Evolutionary conservation across 2,888 invertebrate species (phyloP).

Genomic region (Drosophila nr. fundita): DNA sequence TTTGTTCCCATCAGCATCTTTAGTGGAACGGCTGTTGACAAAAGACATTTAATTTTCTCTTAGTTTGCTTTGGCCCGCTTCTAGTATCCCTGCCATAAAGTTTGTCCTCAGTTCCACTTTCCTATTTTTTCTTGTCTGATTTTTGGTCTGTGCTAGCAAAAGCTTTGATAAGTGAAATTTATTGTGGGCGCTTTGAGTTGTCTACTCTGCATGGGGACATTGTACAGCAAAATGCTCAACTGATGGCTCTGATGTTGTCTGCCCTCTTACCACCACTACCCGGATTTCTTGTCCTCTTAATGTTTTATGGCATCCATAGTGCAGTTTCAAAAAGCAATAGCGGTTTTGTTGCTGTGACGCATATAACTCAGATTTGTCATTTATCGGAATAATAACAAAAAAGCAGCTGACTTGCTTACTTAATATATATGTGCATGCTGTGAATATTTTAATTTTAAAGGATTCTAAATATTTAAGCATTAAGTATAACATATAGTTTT

Average conservation of each 20-base stretch:
- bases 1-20: slow-evolving; percentile 51
- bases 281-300: slow-evolving; percentile 11
- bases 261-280: neutral
- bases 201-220: slow-evolving; percentile 38
- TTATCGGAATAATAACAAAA: slow-evolving; percentile 23
- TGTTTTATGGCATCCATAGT: slow-evolving; percentile 56
- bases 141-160: slow-evolving; percentile 60
- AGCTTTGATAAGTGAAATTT: slow-evolving; percentile 79
- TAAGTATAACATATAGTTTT: too few species aligned
- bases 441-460: neutral
- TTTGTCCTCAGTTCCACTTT: slow-evolving; percentile 49
- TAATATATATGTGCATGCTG: too few species aligned
- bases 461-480: neutral
- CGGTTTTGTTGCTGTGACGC: slow-evolving; percentile 21
- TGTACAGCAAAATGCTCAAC: slow-evolving; percentile 54
- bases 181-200: slow-evolving; percentile 70
- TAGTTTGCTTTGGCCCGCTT: slow-evolving; percentile 63
- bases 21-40: slow-evolving; percentile 69
- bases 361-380: slow-evolving; percentile 26
- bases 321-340: slow-evolving; percentile 50
- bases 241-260: slow-evolving; percentile 50
- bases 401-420: slow-evolving; percentile 4
- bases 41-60: slow-evolving; percentile 77
- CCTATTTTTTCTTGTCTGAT: slow-evolving; percentile 44
- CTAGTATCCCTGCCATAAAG: slow-evolving; percentile 72